Conservation (phyloP, 1,140 invertebrate species). For the Battus philenor region DNA sequence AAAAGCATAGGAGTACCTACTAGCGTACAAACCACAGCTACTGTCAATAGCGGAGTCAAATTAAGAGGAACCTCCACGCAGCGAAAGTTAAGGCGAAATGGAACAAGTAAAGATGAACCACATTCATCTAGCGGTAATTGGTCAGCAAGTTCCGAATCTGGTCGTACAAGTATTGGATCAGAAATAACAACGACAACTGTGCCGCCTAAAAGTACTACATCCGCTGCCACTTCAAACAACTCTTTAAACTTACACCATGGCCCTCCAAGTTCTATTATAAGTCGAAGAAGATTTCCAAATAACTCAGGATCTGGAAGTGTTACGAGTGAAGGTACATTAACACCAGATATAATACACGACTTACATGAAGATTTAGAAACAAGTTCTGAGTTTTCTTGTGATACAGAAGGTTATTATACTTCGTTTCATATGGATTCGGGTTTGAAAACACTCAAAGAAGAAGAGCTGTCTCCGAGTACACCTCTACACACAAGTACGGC, state of each 20-base stretch:
- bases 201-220: constrained; percentile 83
- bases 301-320: constrained; percentile 88
- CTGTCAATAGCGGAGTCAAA: constrained; percentile 81
- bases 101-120: constrained; percentile 83
- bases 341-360: constrained; percentile 86
- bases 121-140: constrained; percentile 95
- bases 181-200: constrained; percentile 85
- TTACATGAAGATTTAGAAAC: constrained; percentile 91
- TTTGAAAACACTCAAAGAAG: constrained; percentile 88
- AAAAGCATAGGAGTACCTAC: constrained; percentile 79
- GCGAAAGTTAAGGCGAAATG: constrained; percentile 76
- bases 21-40: constrained; percentile 71
- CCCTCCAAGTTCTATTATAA: constrained; percentile 82
- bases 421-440: constrained; percentile 98
- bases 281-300: constrained; percentile 80
- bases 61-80: constrained; percentile 82
- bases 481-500: constrained; percentile 80
- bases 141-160: constrained; percentile 93
- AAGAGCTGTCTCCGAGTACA: constrained; percentile 80
- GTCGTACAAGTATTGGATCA: constrained; percentile 87
- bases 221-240: constrained; percentile 80
- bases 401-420: constrained; percentile 98
- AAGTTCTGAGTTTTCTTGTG: constrained; percentile 95
- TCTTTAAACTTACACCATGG: constrained; percentile 79
- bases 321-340: constrained; percentile 90